Base-by-base conservation (phyloP, 2,113 vertebrate genomes). In the Psittacara wagleri region DNA sequence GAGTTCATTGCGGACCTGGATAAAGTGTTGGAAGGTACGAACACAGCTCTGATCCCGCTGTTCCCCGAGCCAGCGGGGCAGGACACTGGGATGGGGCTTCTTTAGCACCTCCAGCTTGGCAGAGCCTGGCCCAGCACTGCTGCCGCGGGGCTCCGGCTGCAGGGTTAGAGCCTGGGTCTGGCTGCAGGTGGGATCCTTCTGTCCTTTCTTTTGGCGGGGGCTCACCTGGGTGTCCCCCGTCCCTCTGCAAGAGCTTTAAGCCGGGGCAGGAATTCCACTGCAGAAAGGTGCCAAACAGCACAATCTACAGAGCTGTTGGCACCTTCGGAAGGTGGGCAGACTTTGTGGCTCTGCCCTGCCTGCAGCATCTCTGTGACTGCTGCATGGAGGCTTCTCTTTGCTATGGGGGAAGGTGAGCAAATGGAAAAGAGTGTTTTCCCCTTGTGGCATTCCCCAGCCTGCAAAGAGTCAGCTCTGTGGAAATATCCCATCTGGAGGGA, bases 1-100 rank as follows among this genome's bases (percentile, higher is more conserved):
- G 95, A 96, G 46, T 98, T 97, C 97, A 98, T 98, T 1, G 97
- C 97, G 0, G 97, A 97, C 24, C 92, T 97, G 82, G 97, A 97
- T 29, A 97, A 94, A 68, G 95, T 43, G 8, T 24, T 98, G 77
- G 81, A 94, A 49, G 97, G 97, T 98, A 79, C 0, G 70, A 93
- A 63, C 1, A 1, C 31, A 27, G 17, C 64, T 41, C 13, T 1
- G 25, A 5, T 3, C 55, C 46, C 24, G 2, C 37, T 17, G 4
- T 61, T 41, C 27, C 27, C 63, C 1, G 1, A 48, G 44, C 63
- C 83, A 15, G 0, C 2, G 0, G 3, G 12, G 29, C 13, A 9
- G 27, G n/a, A 6, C 7, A 3, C 23, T 2, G 68, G 43, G 16
- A 23, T n/a, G 52, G 70, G 67, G 31, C 66, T 75, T 20, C 62